A percentile compares a stretch with the other conserved stretches of the same genome.
phyloP scores from a whole-genome alignment of 2,113 vertebrate genomes.

The Lampris megalopsis region DNA sequence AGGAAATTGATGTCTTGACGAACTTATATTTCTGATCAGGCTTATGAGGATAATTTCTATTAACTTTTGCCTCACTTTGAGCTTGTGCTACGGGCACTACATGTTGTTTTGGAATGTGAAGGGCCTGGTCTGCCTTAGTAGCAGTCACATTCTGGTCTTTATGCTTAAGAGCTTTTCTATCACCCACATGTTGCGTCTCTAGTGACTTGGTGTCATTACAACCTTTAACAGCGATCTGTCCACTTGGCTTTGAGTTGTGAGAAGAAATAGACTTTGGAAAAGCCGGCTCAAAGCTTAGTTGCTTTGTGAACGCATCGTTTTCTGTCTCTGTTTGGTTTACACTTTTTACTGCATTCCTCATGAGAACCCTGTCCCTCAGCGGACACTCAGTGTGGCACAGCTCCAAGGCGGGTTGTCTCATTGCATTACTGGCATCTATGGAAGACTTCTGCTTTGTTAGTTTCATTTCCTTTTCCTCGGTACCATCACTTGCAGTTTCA shows the following conservation, averaged over 20 bases:
- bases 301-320: conserved; percentile 15
- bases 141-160: conserved; percentile 18
- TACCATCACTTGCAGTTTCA: neutral
- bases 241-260: conserved; percentile 18
- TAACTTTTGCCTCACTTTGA: conserved; percentile 18
- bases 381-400: conserved; percentile 62
- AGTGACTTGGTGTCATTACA: neutral
- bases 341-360: conserved; percentile 61
- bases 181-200: conserved; percentile 8
- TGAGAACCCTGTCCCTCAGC: conserved; percentile 82
- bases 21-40: conserved; percentile 66
- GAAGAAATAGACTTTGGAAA: conserved; percentile 10
- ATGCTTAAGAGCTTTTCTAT: conserved; percentile 6
- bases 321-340: conserved; percentile 22
- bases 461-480: neutral
- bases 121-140: conserved; percentile 12
- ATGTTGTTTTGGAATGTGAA: neutral
- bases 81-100: neutral
- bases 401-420: conserved; percentile 24
- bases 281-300: neutral
- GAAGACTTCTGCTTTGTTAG: conserved; percentile 6
- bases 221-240: neutral
- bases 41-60: conserved; percentile 9
- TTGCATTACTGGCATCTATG: conserved; percentile 3
- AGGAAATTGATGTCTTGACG: conserved; percentile 44